These are phyloP conservation scores for Pristionchus maxplancki DNA, from an alignment of 2,888 invertebrate species.

Conservation along the genomic window DNA sequence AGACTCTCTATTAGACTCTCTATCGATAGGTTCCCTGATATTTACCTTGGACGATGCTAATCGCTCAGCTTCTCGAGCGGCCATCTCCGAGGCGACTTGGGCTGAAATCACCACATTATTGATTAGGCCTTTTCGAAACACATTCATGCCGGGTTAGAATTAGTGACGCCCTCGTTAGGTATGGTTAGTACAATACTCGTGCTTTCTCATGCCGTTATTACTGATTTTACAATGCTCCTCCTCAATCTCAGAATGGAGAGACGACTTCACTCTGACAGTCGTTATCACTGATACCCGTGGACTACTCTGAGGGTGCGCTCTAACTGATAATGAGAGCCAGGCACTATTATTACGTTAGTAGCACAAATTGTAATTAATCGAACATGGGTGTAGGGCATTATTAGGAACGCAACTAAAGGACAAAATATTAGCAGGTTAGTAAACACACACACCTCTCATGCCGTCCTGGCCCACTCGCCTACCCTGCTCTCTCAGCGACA, in stretches of 20 bases:
- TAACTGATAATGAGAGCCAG: neutral
- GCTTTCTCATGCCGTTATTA: neutral
- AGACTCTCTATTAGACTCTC: too few species aligned
- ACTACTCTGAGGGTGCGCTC: neutral
- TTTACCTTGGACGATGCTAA: slow-evolving; percentile 37
- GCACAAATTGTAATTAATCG: neutral
- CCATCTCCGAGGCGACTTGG: slow-evolving; percentile 19
- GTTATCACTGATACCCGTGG: neutral
- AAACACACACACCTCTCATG: neutral
- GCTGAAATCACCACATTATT: slow-evolving; percentile 28
- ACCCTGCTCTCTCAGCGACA: slow-evolving; percentile 66
- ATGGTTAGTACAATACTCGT: neutral
- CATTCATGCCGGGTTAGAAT: neutral
- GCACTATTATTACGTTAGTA: neutral
- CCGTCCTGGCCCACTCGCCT: neutral
- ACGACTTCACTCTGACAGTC: neutral
- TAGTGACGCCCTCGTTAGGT: too few species aligned
- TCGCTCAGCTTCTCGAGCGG: slow-evolving; percentile 41
- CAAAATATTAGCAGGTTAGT: neutral
- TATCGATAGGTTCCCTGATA: too few species aligned
- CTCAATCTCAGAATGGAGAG: neutral
- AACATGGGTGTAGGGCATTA: too few species aligned
- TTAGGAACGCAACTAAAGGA: neutral
- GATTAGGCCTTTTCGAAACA: neutral
- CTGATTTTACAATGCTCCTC: neutral